These are phyloP conservation scores for Chalcis sispes DNA, from an alignment of 2,888 invertebrate genomes.

Conservation along the genomic window DNA sequence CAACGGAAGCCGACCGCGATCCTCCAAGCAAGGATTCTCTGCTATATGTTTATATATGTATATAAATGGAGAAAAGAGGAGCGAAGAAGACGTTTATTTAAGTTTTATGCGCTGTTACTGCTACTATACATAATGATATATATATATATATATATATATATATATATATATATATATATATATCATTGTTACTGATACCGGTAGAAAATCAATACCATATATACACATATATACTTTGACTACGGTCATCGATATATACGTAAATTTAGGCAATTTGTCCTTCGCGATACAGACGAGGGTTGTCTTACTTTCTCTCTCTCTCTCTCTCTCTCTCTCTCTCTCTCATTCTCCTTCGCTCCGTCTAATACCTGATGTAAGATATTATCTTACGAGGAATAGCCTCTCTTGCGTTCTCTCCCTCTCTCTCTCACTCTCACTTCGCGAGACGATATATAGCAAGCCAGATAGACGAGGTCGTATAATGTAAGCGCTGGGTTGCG, in stretches of 20 bases:
- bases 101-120: too few species aligned
- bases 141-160: too few species aligned
- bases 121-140: too few species aligned
- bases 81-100: background rate
- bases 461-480: background rate
- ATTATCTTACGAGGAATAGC: slow-evolving; percentile 52
- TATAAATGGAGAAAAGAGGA: slow-evolving; percentile 11
- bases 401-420: background rate
- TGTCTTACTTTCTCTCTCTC: too few species aligned
- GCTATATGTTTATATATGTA: too few species aligned
- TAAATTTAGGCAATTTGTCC: slow-evolving; percentile 53
- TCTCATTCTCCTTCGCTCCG: background rate
- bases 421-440: too few species aligned
- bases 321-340: too few species aligned
- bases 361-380: slow-evolving; percentile 52
- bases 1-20: background rate
- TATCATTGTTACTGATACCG: too few species aligned
- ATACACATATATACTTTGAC: background rate
- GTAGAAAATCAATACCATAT: background rate
- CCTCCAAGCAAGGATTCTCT: slow-evolving; percentile 25
- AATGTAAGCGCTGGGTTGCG: background rate
- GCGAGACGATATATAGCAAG: background rate
- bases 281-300: too few species aligned
- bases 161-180: too few species aligned
- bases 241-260: slow-evolving; percentile 39